These are phyloP conservation scores for Ephydatia muelleri DNA, from an alignment of 37 sponge, comb jelly and placozoan genomes.

Conservation along the genomic window DNA sequence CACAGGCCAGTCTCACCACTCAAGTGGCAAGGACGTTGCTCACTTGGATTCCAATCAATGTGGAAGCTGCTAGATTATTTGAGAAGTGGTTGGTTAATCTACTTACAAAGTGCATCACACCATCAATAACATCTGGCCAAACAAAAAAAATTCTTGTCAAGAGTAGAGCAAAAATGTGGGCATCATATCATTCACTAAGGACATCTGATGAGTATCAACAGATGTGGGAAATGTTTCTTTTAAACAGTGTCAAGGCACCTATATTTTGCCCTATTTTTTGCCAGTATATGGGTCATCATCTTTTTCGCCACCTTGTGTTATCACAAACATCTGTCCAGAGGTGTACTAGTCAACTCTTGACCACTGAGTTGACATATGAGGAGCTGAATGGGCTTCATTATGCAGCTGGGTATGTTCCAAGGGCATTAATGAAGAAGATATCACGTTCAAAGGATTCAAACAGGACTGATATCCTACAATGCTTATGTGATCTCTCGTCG, in stretches of 20 bases:
- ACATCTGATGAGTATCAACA: constrained; percentile 5
- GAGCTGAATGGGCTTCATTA: constrained; percentile 20
- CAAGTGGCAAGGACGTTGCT: neutral
- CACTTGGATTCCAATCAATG: constrained; percentile 7
- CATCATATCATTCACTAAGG: neutral
- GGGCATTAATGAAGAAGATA: constrained; percentile 27
- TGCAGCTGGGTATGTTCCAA: constrained; percentile 34
- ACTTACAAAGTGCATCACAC: constrained; percentile 3
- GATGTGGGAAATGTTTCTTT: neutral
- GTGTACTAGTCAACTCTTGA: neutral
- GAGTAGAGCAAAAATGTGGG: constrained; percentile 18
- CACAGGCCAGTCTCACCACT: too few relatives aligned
- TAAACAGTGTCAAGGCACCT: neutral
- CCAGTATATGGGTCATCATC: constrained; percentile 1
- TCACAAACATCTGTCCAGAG: neutral
- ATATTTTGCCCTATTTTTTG: neutral
- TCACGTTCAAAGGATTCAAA: constrained; percentile 14
- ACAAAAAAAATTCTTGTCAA: neutral
- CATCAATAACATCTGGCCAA: neutral
- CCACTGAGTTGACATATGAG: constrained; percentile 2
- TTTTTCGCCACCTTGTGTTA: neutral
- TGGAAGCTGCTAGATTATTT: neutral
- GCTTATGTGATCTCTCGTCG: constrained; percentile 8
- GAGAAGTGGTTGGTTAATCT: constrained; percentile 1
- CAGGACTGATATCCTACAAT: constrained; percentile 19